Base-by-base conservation (phyloP, 2,888 invertebrate species). In the Andrena camellia region DNA sequence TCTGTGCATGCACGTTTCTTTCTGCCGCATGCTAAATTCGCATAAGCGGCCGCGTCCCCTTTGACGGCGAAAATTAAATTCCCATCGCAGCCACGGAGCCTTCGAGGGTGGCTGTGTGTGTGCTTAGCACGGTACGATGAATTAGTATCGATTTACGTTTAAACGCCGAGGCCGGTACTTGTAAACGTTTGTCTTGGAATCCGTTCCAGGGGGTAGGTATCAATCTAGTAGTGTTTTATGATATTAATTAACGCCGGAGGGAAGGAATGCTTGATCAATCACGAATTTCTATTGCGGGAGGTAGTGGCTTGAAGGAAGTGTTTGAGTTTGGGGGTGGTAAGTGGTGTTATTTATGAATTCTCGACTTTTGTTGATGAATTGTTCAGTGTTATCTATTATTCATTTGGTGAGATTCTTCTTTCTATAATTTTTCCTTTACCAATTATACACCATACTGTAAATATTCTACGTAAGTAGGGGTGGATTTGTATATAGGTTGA, bases 61-160 rank as follows among this genome's bases (percentile, higher is more conserved):
- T 77, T 72, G 74, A 79, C 63, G 70, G 52, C 54, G 69, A 74
- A 76, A 78, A 86, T 85, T 70, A 80, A 85, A 85, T 85, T 85
- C 75, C 72, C 82, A 74, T 81, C 78, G 84, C 42, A 8, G 33
- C 20, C 33, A 31, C 54, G 10, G 26, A 20, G 31, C 26, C 7
- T 5, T 20, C 54, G 2, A 57, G 26, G 57, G 54, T 48, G 33
- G 67, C 48, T 35, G 35, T 59, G 50, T 66, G 31, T 20, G 52
- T 13, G 67, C 17, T 52, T 20, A 10, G 66, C 71, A 17, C 33
- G 64, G 31, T 7, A 13, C 31, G 52, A 42, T 23, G 71, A 73
- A 80, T 73, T 80, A 72, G 57, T 68, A 73, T 73, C 81, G 71
- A 80, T 80, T 80, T 67, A 42, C 62, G 80, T 80, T 80, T 54